Conservation (phyloP, 2,113 vertebrate genomes). For the Anarhynchus alexandrinus region DNA sequence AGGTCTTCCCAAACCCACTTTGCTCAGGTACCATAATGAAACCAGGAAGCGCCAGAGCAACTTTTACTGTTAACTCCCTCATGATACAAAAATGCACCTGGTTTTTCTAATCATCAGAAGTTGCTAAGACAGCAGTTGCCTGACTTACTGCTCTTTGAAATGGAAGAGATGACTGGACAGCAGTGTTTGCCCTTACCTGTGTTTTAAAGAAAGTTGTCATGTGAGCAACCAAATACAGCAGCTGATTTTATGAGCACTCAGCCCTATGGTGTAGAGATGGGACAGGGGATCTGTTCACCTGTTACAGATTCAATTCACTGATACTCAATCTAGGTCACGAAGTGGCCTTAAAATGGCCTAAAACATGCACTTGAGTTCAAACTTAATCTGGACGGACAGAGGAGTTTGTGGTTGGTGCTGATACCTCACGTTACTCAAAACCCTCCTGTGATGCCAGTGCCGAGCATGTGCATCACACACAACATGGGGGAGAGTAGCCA, state of each 20-base stretch:
- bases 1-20: not conserved
- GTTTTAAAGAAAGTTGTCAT: not conserved
- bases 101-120: not conserved
- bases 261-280: not conserved
- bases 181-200: not conserved
- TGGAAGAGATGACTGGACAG: not conserved
- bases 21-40: not conserved
- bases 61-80: not conserved
- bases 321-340: not conserved
- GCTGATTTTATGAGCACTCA: not conserved
- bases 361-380: not conserved
- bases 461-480: not conserved
- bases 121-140: not conserved
- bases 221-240: not conserved
- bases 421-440: not conserved
- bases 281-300: not conserved
- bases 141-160: not conserved
- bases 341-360: not conserved
- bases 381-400: not conserved
- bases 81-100: not conserved
- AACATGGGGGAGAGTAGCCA: rapidly evolving
- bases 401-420: not conserved
- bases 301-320: not conserved
- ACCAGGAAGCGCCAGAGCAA: not conserved
- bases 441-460: not conserved